Conservation (phyloP, 2,888 invertebrate genomes). For the Leucophenga montana region DNA sequence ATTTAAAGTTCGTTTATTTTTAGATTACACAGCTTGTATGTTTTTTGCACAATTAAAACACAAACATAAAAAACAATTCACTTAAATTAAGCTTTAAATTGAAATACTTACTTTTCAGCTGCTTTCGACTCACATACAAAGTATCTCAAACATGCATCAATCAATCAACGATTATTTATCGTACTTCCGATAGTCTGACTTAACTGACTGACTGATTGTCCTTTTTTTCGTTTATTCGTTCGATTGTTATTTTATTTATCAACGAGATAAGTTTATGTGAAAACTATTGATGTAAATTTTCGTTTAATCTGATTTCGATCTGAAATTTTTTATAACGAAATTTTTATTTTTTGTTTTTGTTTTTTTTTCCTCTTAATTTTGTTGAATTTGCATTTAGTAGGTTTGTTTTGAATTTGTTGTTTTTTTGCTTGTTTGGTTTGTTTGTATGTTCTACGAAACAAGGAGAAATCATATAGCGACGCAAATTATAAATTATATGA, state of each 20-base stretch:
- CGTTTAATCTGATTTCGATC: neutral
- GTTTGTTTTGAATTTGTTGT: conserved; percentile 39
- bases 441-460: conserved; percentile 71
- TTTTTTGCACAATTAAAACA: no score
- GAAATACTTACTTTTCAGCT: no score
- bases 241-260: neutral
- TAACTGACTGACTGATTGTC: conserved; percentile 8
- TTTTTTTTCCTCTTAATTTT: conserved; percentile 32
- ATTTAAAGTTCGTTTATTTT: no score
- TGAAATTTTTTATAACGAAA: neutral
- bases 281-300: neutral
- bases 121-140: no score
- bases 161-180: no score
- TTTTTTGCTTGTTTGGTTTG: conserved; percentile 16
- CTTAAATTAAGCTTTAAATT: no score
- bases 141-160: no score
- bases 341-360: conserved; percentile 25
- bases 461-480: conserved; percentile 74
- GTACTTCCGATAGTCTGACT: neutral
- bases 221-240: conserved; percentile 38
- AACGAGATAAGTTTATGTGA: neutral
- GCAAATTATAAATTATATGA: conserved; percentile 74
- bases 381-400: conserved; percentile 34
- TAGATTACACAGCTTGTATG: no score
- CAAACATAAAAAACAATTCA: no score